Evolutionary conservation across 2,888 invertebrate species (phyloP), one percentile per base, ranked within the genome.

Genomic region (Hypena proboscidalis): DNA sequence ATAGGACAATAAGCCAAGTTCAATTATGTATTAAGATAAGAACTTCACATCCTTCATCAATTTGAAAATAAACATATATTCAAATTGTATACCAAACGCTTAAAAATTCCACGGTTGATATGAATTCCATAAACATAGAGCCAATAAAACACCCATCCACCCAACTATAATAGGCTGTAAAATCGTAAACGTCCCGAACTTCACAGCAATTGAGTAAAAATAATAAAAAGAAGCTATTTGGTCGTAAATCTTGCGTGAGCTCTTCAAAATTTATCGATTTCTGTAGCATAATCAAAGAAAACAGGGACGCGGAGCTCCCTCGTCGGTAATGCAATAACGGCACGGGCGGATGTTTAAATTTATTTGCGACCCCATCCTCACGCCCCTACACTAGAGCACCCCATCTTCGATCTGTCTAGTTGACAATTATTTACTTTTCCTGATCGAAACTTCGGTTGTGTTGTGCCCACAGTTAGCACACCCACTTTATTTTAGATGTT

Each of bases 291-390:
- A 66, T 54, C 62, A 65, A 61, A 65, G 58, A 55, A 61, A 47
- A 49, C 61, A 51, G 41, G 29, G 40, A 29, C 41, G 43, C 49
- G 42, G 43, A 47, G 42, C 57, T 68, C 75, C 67, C 61, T 39
- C 53, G 46, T 48, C 54, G 47, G 64, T 82, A 80, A 83, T 74
- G 76, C 77, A 81, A 83, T 80, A 80, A 79, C 63, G 67, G 59
- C 54, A 58, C 57, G 52, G 64, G 50, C 71, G 67, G 72, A 78
- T 81, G 78, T 79, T 80, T 77, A 80, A 81, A 81, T 77, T 75
- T 73, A 79, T 78, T 80, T 74, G 66, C 61, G 59, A 67, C 71
- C 74, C 72, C 47, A 45, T 51, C 48, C 29, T 37, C 32, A 36
- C 33, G 32, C 39, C 57, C 55, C 62, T 48, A n/a, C 54, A 21